Conservation (phyloP, 2,797 vertebrate species). For the Todus mexicanus region DNA sequence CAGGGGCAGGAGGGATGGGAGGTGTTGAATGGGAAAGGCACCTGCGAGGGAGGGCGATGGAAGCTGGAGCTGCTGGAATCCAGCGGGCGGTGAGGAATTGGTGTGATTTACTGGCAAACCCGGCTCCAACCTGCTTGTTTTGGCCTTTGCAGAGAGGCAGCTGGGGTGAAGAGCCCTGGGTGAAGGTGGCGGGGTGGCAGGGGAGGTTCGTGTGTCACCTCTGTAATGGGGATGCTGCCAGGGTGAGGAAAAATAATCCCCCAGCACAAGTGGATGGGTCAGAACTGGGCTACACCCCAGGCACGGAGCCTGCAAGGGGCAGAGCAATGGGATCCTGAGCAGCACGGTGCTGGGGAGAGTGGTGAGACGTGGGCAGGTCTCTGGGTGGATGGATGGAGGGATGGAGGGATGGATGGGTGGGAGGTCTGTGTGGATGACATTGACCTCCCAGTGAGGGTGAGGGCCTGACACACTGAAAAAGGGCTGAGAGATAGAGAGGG, state of each 20-base stretch:
- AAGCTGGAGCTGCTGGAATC: neutral
- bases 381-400: too few relatives aligned
- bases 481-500: neutral
- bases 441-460: neutral
- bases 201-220: neutral
- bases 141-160: neutral
- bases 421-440: neutral
- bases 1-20: neutral
- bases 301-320: neutral
- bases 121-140: neutral
- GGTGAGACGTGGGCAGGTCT: neutral
- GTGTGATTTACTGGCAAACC: neutral
- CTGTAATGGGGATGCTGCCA: neutral
- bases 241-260: neutral
- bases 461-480: neutral
- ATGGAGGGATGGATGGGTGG: too few relatives aligned
- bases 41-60: neutral
- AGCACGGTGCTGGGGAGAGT: accelerated
- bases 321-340: neutral
- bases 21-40: neutral
- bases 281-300: neutral
- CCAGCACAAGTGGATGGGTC: neutral
- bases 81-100: accelerated
- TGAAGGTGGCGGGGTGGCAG: neutral
- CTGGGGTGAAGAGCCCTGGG: neutral